Evolutionary conservation across 2,113 vertebrate genomes (phyloP), one percentile per base, ranked within the genome.

Genomic region (Rana temporaria): DNA sequence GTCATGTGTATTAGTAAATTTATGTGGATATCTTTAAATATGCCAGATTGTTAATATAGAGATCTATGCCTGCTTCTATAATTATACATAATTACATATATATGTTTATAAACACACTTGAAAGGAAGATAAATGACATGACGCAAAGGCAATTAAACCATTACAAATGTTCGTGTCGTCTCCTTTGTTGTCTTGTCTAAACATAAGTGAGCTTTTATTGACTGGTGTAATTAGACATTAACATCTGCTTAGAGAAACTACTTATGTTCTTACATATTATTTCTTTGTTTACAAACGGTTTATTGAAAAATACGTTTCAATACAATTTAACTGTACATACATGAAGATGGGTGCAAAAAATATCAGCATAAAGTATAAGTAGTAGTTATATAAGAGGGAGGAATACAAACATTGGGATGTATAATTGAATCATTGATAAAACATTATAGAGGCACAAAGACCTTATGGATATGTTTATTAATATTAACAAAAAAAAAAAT

Each of bases 21-120:
- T 52, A 15, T 42, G n/a, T 24, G 38, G 7, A 74, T 20, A 59
- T 74, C 18, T 18, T 56, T 4, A 34, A 34, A 78, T 56, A 19
- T 66, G 24, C 22, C 62, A 66, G 16, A 66, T 66, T 55, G 38
- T 30, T 78, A 38, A 66, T 78, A 32, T 17, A 65, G 48, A 66
- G 55, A 48, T 78, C 12, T 78, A 5, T 7, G 62, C 22, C 52
- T 15, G 8, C 0, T 26, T n/a, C 38, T 48, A n/a, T 66, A 66
- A 78, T 56, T 78, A 66, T 56, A 11, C 17, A 18, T 66, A 78
- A 78, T 78, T 78, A 78, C 24, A 56, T 34, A 66, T 59, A 69
- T 22, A 30, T 66, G 62, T 78, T 11, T 78, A 66, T 65, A 78
- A 26, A 77, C 38, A 78, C 24, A 32, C 63, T 4, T n/a, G 42